Base-by-base conservation (phyloP, 2,113 vertebrate species). In the Clarias magur region DNA sequence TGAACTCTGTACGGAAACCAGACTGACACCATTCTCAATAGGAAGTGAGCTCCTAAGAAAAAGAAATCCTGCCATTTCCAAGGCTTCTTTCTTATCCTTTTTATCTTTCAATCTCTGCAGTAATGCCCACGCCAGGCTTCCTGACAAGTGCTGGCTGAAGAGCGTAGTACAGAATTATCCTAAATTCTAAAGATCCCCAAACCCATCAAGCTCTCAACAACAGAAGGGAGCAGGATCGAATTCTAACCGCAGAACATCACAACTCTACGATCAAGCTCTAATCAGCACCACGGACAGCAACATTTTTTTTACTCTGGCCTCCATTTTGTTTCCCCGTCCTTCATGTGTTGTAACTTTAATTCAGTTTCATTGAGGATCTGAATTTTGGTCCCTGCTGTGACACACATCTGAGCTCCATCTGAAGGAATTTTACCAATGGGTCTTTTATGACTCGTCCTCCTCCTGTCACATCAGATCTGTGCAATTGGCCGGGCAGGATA, bases 91-190 rank as follows among this genome's bases (percentile, higher is more conserved):
- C 59, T 82, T 10, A 4, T 63, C 19, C 23, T 23, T 48, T 82
- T 13, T 80, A 65, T 62, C 80, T 25, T 82, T 48, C 17, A 25
- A 17, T 63, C 48, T 63, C 79, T 15, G 25, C 38, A 42, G 17
- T 73, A 65, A 68, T 21, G 5, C 8, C 25, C 38, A 83, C 53
- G 16, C 75, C 76, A 23, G 85, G 82, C 30, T 68, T 25, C 13
- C 59, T 34, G 48, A 27, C 23, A 59, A 59, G 30, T 48, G 65
- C 12, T 5, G 72, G 65, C 56, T 82, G 78, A 87, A 85, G 79
- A 87, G 82, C 60, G 54, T 53, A 76, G 60, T 85, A 85, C 19
- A 57, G 30, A 85, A 85, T 89, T 89, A 87, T 62, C 59, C 78
- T 38, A 81, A 82, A 85, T 16, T 27, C 57, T 81, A 21, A 80